A percentile compares a stretch with the other conserved stretches of the same genome.
Evolutionary conservation across 2,113 vertebrate species (phyloP).

Genomic region (Orycteropus afer): DNA sequence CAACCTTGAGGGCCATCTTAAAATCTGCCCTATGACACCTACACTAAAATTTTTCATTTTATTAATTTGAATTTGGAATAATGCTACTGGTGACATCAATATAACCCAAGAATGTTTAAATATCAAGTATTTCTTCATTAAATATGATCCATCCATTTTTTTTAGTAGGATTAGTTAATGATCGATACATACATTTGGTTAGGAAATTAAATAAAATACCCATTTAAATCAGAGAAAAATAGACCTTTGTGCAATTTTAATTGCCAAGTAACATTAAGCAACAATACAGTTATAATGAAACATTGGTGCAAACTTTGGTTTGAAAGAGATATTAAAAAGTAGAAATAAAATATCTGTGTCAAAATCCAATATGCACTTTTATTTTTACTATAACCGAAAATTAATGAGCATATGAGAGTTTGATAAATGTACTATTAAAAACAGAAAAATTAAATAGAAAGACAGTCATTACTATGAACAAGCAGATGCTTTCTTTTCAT

Average conservation of each 20-base stretch:
- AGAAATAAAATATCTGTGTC: constrained; percentile 19
- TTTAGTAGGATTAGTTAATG: background rate
- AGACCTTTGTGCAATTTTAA: background rate
- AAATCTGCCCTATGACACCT: background rate
- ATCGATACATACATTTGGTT: background rate
- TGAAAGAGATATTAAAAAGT: background rate
- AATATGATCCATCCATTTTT: background rate
- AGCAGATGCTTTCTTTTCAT: constrained; percentile 81
- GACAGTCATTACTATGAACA: constrained; percentile 50
- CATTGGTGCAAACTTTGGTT: background rate
- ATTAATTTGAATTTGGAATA: background rate
- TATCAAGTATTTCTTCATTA: background rate
- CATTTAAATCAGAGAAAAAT: constrained; percentile 32
- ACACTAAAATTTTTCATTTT: background rate
- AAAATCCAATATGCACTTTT: constrained; percentile 49
- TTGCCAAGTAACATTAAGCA: background rate
- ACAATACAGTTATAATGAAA: background rate
- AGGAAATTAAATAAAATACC: background rate
- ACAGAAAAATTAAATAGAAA: background rate
- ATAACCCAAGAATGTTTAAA: background rate
- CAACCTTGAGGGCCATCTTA: background rate
- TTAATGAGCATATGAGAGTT: constrained; percentile 60
- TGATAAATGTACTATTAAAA: constrained; percentile 62
- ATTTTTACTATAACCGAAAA: constrained; percentile 43
- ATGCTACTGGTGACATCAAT: background rate